Evolutionary conservation across 2,113 vertebrate genomes (phyloP).

Genomic region (Microcebus tavaratra): DNA sequence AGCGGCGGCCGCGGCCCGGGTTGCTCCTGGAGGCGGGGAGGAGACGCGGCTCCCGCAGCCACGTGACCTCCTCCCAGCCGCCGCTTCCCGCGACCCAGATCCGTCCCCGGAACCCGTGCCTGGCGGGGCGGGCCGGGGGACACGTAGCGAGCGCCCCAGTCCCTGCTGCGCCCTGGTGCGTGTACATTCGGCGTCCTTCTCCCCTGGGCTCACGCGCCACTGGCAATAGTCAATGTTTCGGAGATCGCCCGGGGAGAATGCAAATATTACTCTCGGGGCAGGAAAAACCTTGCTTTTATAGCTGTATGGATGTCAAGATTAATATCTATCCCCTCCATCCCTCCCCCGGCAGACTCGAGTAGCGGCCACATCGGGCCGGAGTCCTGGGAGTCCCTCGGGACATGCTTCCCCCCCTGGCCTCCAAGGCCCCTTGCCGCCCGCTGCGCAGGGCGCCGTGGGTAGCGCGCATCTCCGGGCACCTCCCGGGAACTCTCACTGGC

Average conservation of each 20-base stretch:
- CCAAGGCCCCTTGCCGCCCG: not conserved
- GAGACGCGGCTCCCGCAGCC: slow-evolving; percentile 39
- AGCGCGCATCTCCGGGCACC: slow-evolving; percentile 12
- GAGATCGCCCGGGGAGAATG: not conserved
- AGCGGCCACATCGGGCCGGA: not conserved
- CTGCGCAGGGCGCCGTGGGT: not conserved
- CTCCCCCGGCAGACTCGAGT: not conserved
- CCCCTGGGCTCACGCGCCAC: not conserved
- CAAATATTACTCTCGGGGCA: not conserved
- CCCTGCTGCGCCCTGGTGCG: not conserved
- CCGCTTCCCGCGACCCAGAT: slow-evolving; percentile 72
- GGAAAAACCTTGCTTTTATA: not conserved
- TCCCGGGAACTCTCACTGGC: slow-evolving; percentile 11
- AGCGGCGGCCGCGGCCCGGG: not conserved
- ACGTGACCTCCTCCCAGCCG: slow-evolving; percentile 52
- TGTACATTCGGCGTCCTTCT: not conserved
- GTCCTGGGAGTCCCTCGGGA: not conserved
- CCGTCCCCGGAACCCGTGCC: slow-evolving; percentile 56
- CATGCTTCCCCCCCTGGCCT: too few species aligned
- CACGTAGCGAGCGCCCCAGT: not conserved
- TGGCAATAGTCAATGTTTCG: not conserved
- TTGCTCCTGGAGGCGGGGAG: not conserved
- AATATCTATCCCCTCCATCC: not conserved
- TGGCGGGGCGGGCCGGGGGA: not conserved
- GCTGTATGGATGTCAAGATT: not conserved